Percentiles rank a stretch among this genome's conserved stretches.
Conservation (phyloP, 2,888 invertebrate species). For the Craniophora ligustri region DNA sequence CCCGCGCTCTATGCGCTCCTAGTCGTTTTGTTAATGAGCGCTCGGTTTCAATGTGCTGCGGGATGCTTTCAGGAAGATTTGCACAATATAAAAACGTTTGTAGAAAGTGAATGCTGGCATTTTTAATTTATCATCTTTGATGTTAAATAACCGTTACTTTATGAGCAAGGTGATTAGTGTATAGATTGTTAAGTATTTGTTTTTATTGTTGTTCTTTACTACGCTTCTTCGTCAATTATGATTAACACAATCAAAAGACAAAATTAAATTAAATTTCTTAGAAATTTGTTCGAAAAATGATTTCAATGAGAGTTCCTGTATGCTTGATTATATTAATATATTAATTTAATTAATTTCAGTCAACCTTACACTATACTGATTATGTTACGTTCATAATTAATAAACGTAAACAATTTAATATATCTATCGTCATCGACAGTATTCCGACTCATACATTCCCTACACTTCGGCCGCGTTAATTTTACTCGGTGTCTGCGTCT, state of each 20-base stretch:
- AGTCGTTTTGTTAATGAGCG: slow-evolving; percentile 65
- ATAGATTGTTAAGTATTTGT: neutral
- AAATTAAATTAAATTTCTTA: no score
- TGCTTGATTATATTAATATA: no score
- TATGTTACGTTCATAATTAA: no score
- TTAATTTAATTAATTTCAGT: no score
- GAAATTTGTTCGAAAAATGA: no score
- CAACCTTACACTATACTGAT: no score
- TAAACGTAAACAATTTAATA: no score
- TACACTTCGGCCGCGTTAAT: slow-evolving; percentile 9
- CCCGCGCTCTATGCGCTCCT: slow-evolving; percentile 42
- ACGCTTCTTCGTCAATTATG: no score
- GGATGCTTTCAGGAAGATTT: slow-evolving; percentile 55
- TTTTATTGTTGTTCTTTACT: slow-evolving; percentile 9
- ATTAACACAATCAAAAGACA: no score
- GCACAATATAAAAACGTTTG: slow-evolving; percentile 53
- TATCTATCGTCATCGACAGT: neutral
- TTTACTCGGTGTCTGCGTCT: slow-evolving; percentile 20
- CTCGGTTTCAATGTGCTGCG: slow-evolving; percentile 48
- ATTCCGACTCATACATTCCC: neutral
- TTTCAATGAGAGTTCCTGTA: no score
- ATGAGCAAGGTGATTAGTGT: slow-evolving; percentile 18
- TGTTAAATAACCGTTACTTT: slow-evolving; percentile 41
- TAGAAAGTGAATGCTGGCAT: slow-evolving; percentile 42
- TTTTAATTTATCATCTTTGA: slow-evolving; percentile 45